These are phyloP conservation scores for Calameuta pallipes DNA, from an alignment of 2,888 invertebrate genomes.

Conservation along the genomic window DNA sequence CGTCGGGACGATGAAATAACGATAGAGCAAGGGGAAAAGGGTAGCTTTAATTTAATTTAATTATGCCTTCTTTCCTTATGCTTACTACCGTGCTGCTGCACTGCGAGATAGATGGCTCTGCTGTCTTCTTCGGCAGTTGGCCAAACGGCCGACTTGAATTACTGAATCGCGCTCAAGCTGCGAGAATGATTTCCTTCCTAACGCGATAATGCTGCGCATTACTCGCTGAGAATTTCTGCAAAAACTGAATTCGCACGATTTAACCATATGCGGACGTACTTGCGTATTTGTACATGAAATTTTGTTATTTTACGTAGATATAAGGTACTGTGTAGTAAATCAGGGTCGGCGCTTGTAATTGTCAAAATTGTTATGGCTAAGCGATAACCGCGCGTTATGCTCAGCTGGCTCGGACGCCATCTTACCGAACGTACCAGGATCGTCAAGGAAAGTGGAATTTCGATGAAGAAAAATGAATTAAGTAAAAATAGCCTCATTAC, in stretches of 20 bases:
- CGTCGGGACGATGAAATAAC: background rate
- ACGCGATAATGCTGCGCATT: slow-evolving; percentile 11
- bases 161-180: slow-evolving; percentile 16
- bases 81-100: slow-evolving; percentile 31
- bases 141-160: slow-evolving; percentile 25
- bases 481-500: slow-evolving; percentile 34
- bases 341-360: too few species aligned
- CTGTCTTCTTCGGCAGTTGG: slow-evolving; percentile 1
- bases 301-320: too few species aligned
- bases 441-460: background rate
- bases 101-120: slow-evolving; percentile 48
- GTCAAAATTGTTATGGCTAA: too few species aligned
- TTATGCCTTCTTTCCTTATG: slow-evolving; percentile 50
- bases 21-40: slow-evolving; percentile 13
- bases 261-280: background rate
- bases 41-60: slow-evolving; percentile 54
- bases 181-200: slow-evolving; percentile 9
- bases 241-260: background rate
- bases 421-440: background rate
- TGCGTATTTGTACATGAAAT: too few species aligned
- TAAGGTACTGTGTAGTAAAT: too few species aligned
- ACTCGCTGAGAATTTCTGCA: background rate
- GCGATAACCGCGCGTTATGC: too few species aligned
- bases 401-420: too few species aligned
- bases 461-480: background rate